These are phyloP conservation scores for Campylomormyrus numenius DNA, from an alignment of 2,113 vertebrate species.

Conservation along the genomic window DNA sequence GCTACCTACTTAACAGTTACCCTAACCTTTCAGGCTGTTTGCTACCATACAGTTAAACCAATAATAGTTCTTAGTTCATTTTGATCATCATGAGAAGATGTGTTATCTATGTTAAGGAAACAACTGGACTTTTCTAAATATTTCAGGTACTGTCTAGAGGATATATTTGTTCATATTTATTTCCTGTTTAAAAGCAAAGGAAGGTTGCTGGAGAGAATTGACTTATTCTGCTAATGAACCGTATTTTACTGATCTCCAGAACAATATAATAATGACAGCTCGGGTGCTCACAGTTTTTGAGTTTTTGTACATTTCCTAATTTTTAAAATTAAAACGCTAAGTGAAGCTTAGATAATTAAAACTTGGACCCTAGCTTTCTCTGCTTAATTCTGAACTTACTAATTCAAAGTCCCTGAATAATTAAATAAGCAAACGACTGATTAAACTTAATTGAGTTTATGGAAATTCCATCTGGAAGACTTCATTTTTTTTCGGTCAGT, in stretches of 20 bases:
- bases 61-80: not conserved
- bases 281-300: not conserved
- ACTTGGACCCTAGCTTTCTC: not conserved
- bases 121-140: not conserved
- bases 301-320: not conserved
- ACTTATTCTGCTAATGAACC: not conserved
- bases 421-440: not conserved
- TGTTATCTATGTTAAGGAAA: not conserved
- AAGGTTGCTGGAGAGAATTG: not conserved
- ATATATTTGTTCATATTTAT: not conserved
- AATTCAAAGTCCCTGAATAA: not conserved
- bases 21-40: not conserved
- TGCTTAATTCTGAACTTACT: not conserved
- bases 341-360: not conserved
- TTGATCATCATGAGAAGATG: not conserved
- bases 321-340: not conserved
- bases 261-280: not conserved
- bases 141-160: not conserved
- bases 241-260: not conserved
- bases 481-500: not conserved
- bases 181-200: not conserved
- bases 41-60: not conserved
- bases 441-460: not conserved
- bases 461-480: not conserved
- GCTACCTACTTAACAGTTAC: not conserved